Evolutionary conservation across 2,797 vertebrate genomes (phyloP).

Genomic region (Phoxinus dragarum): DNA sequence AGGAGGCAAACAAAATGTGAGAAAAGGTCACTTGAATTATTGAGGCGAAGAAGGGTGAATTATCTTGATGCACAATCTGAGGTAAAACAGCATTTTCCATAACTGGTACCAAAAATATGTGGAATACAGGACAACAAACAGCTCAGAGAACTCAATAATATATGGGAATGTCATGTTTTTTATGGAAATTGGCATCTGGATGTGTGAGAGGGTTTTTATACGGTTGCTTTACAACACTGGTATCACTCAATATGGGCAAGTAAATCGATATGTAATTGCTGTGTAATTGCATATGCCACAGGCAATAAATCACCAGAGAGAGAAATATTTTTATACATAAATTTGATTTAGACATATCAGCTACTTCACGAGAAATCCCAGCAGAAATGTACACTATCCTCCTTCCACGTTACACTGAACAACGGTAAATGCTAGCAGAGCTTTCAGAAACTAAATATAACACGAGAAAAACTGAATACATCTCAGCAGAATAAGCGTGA

Average conservation of each 20-base stretch:
- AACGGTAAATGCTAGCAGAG: neutral
- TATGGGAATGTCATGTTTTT: constrained; percentile 2
- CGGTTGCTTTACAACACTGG: neutral
- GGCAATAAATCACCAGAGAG: constrained; percentile 22
- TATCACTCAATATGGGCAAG: constrained; percentile 16
- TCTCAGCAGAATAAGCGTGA: neutral
- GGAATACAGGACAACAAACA: constrained; percentile 3
- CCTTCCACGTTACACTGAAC: neutral
- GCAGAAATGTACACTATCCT: neutral
- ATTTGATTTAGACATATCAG: neutral
- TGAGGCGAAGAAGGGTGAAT: neutral
- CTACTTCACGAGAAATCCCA: neutral
- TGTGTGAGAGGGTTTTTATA: neutral
- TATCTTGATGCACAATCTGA: constrained; percentile 4
- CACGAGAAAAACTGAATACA: neutral
- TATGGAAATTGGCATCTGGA: neutral
- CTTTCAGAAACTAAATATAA: constrained; percentile 18
- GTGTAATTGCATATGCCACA: constrained; percentile 30
- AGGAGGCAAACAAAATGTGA: constrained; percentile 16
- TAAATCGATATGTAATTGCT: constrained; percentile 39
- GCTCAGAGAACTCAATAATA: constrained; percentile 6
- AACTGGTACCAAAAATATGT: neutral
- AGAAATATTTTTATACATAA: constrained; percentile 30
- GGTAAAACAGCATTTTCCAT: neutral
- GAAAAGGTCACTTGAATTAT: constrained; percentile 41